phyloP scores from a whole-genome alignment of 2,888 invertebrate species.

The Mythimna loreyi region DNA sequence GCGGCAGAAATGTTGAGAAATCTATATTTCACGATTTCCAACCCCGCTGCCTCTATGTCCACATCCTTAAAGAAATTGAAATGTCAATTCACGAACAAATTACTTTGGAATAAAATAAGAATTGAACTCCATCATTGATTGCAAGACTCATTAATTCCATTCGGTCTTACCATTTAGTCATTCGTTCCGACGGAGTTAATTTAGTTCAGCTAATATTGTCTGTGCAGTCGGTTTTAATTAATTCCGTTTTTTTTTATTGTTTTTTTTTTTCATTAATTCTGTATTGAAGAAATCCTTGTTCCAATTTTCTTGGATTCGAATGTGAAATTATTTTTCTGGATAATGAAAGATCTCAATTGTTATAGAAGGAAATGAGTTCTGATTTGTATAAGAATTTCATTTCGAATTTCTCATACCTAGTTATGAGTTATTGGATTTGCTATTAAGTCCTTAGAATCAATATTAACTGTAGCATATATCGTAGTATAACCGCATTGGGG shows the following conservation, averaged over 20 bases:
- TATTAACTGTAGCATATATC: constrained; percentile 7
- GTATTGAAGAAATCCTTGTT: constrained; percentile 27
- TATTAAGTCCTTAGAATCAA: constrained; percentile 21
- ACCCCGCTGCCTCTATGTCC: constrained; percentile 17
- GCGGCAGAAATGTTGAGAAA: neutral
- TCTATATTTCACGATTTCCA: constrained; percentile 6
- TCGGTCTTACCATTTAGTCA: constrained; percentile 61
- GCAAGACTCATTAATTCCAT: constrained; percentile 68
- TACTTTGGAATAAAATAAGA: constrained; percentile 67
- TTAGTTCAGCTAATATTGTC: constrained; percentile 59
- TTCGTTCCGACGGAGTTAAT: constrained; percentile 62
- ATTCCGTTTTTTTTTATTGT: constrained; percentile 19
- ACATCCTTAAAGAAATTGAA: constrained; percentile 57
- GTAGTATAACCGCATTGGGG: constrained; percentile 6
- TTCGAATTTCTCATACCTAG: constrained; percentile 4
- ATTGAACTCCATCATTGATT: constrained; percentile 67
- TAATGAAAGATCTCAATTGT: constrained; percentile 10
- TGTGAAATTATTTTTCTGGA: constrained; percentile 10
- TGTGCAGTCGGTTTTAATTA: constrained; percentile 52
- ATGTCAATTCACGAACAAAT: constrained; percentile 66
- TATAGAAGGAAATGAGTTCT: constrained; percentile 16
- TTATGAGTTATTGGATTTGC: constrained; percentile 12
- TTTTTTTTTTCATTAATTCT: constrained; percentile 20
- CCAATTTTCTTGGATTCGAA: constrained; percentile 32
- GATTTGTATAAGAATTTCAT: constrained; percentile 14